Conservation (phyloP, 35 echinoderm and acorn worm genomes). For the Apostichopus parvimensis region DNA sequence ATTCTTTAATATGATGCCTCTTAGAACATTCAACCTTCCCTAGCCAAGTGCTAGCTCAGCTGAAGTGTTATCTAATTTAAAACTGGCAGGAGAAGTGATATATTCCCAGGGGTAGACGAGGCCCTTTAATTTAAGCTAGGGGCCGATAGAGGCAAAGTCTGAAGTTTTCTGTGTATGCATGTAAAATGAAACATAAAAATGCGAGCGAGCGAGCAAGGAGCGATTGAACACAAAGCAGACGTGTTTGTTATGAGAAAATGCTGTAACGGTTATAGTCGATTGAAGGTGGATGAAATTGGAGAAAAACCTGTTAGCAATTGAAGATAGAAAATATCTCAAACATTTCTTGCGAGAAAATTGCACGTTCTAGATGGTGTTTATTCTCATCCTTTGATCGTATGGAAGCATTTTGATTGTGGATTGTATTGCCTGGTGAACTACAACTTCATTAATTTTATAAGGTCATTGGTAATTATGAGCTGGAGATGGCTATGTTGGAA, state of each 20-base stretch:
- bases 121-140: constrained; percentile 17
- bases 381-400: too few species aligned
- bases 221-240: neutral
- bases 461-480: too few species aligned
- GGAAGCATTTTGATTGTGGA: too few species aligned
- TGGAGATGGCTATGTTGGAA: too few species aligned
- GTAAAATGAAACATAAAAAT: constrained; percentile 2
- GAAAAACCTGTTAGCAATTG: too few species aligned
- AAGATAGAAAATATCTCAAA: too few species aligned
- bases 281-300: too few species aligned
- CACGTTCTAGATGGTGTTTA: too few species aligned
- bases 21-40: constrained; percentile 3
- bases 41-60: constrained; percentile 7
- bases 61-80: constrained; percentile 23
- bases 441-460: too few species aligned
- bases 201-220: neutral
- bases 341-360: too few species aligned
- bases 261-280: neutral
- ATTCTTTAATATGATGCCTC: neutral
- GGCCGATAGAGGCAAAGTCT: neutral
- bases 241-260: constrained; percentile 6
- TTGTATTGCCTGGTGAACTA: too few species aligned
- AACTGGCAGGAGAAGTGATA: constrained; percentile 16
- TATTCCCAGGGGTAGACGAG: constrained; percentile 13
- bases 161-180: neutral